These are phyloP conservation scores for Eurypyga helias DNA, from an alignment of 2,113 vertebrate species.

Conservation along the genomic window DNA sequence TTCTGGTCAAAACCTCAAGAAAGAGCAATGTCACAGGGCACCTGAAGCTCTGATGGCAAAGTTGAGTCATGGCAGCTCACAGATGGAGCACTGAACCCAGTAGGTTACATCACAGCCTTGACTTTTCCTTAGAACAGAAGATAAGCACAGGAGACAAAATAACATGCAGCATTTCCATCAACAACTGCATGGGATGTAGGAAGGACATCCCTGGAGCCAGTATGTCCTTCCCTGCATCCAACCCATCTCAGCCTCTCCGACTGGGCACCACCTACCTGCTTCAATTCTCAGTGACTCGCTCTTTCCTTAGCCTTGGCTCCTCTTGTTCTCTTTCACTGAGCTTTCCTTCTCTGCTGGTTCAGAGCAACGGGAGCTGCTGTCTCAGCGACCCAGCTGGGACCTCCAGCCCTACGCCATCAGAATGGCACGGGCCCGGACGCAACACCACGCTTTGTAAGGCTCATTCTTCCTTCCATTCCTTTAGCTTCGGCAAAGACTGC, in stretches of 20 bases:
- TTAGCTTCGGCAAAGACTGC: not conserved
- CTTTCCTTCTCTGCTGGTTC: not conserved
- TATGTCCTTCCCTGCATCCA: not conserved
- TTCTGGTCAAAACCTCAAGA: not conserved
- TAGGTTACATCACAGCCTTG: accelerated
- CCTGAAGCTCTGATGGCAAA: not conserved
- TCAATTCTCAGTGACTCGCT: not conserved
- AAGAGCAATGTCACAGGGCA: not conserved
- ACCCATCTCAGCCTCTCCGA: not conserved
- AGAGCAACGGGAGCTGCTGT: not conserved
- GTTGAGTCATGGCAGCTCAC: not conserved
- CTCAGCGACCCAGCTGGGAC: not conserved
- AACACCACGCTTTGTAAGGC: accelerated
- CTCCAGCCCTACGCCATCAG: not conserved
- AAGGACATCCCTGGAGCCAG: not conserved
- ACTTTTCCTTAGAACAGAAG: not conserved
- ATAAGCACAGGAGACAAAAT: not conserved
- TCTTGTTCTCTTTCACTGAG: not conserved
- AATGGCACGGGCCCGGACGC: accelerated
- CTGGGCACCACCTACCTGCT: not conserved
- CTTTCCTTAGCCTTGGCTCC: not conserved
- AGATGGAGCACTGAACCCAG: not conserved
- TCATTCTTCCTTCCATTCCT: not conserved
- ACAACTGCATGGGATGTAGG: not conserved
- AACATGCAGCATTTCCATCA: not conserved